Evolutionary conservation across 2,888 invertebrate genomes (phyloP), one percentile per base, ranked within the genome.

Genomic region (Thymelicus lineola): DNA sequence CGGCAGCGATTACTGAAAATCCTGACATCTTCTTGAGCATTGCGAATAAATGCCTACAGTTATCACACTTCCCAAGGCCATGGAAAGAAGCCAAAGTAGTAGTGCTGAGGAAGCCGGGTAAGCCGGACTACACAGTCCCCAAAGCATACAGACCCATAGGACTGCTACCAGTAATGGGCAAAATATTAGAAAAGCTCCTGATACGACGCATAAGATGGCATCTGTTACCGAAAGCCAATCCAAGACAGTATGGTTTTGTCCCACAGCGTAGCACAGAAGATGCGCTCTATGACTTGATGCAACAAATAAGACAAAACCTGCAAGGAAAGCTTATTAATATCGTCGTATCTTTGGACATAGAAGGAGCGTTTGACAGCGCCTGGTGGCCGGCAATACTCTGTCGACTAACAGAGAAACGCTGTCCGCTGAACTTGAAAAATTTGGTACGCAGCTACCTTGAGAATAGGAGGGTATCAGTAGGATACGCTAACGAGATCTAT

Each of bases 151-250:
- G 62, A 10, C 62, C 62, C 3, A 62, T 62, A 28, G 62, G 62
- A 14, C 15, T 62, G 15, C n/a, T 50, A 10, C 10, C 62, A n/a
- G 42, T 69, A 4, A 36, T 57, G 20, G 63, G 69, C 14, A 69
- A 71, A 38, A 58, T 71, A 6, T 3, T 71, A 0, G 66, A 71
- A 35, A 66, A 71, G 35, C 15, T 71, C 6, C 15, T 71, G 28
- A 17, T 62, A 17, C n/a, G 53, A 6, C 45, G 66, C 7, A 15
- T 71, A 12, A 45, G 38, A n/a, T 61, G 66, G 66, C 57, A 71
- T 17, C 15, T 65, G 0, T 12, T 58, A 28, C 28, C 1, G 28
- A 28, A 28, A 28, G 28, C 28, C 28, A 28, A 28, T 5, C 1
- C 28, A 28, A 28, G 28, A 5, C 28, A 28, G 5, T 28, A 28